Evolutionary conservation across 2,888 invertebrate genomes (phyloP).

Genomic region (Nephrotoma flavescens): DNA sequence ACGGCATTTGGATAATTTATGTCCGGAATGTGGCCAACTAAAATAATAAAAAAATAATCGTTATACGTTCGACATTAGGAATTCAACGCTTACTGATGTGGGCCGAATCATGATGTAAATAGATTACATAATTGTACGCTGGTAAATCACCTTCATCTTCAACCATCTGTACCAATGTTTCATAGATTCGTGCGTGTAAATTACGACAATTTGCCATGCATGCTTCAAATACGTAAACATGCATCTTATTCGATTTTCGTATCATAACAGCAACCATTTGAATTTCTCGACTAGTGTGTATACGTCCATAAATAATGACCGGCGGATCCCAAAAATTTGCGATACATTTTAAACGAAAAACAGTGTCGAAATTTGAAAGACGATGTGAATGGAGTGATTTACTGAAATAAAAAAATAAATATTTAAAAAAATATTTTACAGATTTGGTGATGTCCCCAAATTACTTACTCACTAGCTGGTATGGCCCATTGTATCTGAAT

Average conservation of each 20-base stretch:
- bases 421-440: too few species aligned
- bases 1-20: neutral
- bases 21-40: neutral
- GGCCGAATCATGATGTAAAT: neutral
- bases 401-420: neutral
- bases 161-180: neutral
- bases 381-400: neutral
- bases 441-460: neutral
- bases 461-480: constrained; percentile 18
- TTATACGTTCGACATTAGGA: neutral
- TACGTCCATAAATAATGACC: constrained; percentile 19
- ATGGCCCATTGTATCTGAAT: constrained; percentile 22
- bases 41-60: neutral
- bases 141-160: neutral
- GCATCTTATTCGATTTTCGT: neutral
- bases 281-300: neutral
- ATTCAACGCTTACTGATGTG: neutral
- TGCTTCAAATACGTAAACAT: neutral
- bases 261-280: neutral
- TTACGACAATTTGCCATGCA: neutral
- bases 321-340: constrained; percentile 22
- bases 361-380: constrained; percentile 17
- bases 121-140: neutral
- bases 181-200: neutral
- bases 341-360: constrained; percentile 21